Evolutionary conservation across 2,113 vertebrate species (phyloP).

Genomic region (Mohoua ochrocephala): DNA sequence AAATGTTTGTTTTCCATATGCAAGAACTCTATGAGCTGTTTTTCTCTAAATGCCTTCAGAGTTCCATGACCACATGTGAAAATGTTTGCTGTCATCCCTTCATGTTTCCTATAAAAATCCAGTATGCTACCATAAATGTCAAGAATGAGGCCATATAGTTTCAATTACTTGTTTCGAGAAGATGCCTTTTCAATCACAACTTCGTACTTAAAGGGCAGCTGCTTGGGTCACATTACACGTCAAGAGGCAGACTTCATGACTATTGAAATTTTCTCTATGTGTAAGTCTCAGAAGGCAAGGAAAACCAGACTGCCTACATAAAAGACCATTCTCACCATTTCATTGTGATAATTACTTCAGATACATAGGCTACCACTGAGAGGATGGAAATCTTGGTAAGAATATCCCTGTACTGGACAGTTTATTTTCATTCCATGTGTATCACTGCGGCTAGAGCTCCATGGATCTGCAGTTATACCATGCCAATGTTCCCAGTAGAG

Average conservation of each 20-base stretch:
- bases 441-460: background rate
- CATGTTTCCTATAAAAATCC: constrained; percentile 26
- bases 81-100: constrained; percentile 6
- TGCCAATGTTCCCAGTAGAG: background rate
- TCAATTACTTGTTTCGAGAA: constrained; percentile 54
- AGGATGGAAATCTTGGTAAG: background rate
- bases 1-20: background rate
- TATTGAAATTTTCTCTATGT: background rate
- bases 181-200: constrained; percentile 36
- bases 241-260: constrained; percentile 7
- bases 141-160: constrained; percentile 43
- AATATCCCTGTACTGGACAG: background rate
- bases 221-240: background rate
- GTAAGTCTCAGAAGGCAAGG: constrained; percentile 7
- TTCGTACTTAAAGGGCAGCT: constrained; percentile 13
- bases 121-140: constrained; percentile 1
- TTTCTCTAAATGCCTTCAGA: background rate
- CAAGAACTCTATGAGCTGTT: background rate
- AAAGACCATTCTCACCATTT: background rate
- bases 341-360: background rate
- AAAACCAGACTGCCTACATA: background rate
- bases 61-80: constrained; percentile 11
- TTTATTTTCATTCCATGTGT: background rate
- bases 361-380: background rate
- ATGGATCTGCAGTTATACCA: background rate